These are phyloP conservation scores for Corvus moneduloides DNA, from an alignment of 2,113 vertebrate species.

Conservation along the genomic window DNA sequence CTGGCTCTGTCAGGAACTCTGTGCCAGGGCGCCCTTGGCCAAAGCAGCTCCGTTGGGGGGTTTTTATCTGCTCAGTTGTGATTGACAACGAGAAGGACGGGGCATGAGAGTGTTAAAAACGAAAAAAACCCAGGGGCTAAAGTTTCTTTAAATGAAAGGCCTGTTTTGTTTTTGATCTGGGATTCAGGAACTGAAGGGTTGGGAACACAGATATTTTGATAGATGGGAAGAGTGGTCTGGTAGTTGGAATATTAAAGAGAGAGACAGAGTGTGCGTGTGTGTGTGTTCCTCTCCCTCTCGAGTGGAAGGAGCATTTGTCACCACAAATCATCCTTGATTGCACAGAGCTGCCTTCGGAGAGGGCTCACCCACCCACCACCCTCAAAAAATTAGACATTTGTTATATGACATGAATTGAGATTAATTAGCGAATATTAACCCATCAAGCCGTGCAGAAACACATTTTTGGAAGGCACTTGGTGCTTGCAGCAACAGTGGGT, in stretches of 20 bases:
- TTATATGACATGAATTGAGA: slow-evolving; percentile 82
- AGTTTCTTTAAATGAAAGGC: neutral
- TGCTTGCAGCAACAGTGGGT: slow-evolving; percentile 3
- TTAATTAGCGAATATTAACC: slow-evolving; percentile 81
- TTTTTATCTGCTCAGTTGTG: neutral
- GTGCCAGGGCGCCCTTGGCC: neutral
- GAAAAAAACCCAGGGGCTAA: neutral
- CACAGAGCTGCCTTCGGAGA: slow-evolving; percentile 71
- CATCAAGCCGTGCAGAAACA: slow-evolving; percentile 64
- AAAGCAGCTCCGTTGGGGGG: neutral
- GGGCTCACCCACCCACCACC: slow-evolving; percentile 78
- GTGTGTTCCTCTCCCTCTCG: slow-evolving; percentile 45
- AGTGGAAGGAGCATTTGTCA: slow-evolving; percentile 79
- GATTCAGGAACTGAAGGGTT: slow-evolving; percentile 19
- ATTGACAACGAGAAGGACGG: neutral
- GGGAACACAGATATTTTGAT: slow-evolving; percentile 53
- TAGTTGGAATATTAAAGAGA: slow-evolving; percentile 44
- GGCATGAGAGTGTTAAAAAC: neutral
- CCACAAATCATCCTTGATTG: slow-evolving; percentile 78
- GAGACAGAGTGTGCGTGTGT: slow-evolving; percentile 65
- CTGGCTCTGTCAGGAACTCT: fast-evolving
- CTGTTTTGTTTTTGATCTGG: neutral
- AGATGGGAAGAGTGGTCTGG: slow-evolving; percentile 49
- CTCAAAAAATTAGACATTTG: slow-evolving; percentile 78
- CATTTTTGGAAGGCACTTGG: slow-evolving; percentile 57